A percentile compares a stretch with the other conserved stretches of the same genome.
Evolutionary conservation across 2,888 invertebrate species (phyloP).

Genomic region (Acrocyrtus sp.): DNA sequence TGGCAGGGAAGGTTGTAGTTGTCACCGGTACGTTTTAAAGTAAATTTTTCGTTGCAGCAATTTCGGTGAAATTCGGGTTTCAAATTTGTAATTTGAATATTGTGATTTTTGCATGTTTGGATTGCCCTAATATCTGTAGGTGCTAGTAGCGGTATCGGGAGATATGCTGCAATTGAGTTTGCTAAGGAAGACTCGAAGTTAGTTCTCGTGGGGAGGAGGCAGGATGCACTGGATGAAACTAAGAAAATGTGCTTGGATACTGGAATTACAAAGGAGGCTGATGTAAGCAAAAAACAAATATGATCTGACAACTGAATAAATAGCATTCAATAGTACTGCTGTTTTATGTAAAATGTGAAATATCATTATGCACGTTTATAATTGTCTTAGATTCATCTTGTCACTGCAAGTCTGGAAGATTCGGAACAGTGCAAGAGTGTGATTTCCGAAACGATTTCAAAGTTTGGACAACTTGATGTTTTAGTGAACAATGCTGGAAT

Average conservation of each 20-base stretch:
- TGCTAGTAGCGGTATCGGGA: constrained; percentile 88
- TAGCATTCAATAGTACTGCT: background rate
- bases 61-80: background rate
- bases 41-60: background rate
- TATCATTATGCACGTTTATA: no score
- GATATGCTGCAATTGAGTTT: constrained; percentile 81
- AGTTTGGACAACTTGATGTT: constrained; percentile 57
- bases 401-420: constrained; percentile 55
- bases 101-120: background rate
- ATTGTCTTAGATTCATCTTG: constrained; percentile 51
- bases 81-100: background rate
- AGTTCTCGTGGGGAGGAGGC: constrained; percentile 72
- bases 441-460: constrained; percentile 51
- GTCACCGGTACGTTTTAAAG: constrained; percentile 56
- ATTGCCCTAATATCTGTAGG: constrained; percentile 68
- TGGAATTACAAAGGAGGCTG: constrained; percentile 14
- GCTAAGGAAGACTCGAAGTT: constrained; percentile 80
- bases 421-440: constrained; percentile 52
- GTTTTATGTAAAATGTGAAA: constrained; percentile 1
- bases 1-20: constrained; percentile 56
- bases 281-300: constrained; percentile 35
- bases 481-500: constrained; percentile 83
- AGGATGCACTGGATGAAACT: constrained; percentile 73
- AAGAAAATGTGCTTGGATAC: constrained; percentile 41
- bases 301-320: background rate